Base-by-base conservation (phyloP, 2,797 vertebrate genomes). In the Urophycis tenuis region DNA sequence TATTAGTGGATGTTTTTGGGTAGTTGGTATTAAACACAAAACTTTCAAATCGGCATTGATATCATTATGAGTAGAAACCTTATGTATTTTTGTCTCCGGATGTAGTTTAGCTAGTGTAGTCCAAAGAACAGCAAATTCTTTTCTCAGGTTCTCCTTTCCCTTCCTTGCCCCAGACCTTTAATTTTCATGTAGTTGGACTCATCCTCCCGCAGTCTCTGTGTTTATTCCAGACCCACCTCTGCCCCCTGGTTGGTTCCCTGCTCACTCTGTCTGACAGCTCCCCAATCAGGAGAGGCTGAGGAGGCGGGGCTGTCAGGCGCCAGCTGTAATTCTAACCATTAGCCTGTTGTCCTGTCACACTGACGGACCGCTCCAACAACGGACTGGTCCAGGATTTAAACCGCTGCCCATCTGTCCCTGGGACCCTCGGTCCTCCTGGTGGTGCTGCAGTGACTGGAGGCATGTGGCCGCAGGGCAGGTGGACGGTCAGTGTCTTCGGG, bases 321-420 rank as follows among this genome's bases (percentile, higher is more conserved):
- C 85, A 82, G 87, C 81, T 85, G 82, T 93, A 93, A 92, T 93
- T 91, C 90, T 88, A 89, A 87, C 88, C 86, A 92, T 92, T 93
- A 92, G 84, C 60, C 86, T 85, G 85, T 85, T 74, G 77, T 83
- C 45, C 71, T 85, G 83, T 84, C 84, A 76, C 60, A 81, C 84
- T 87, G 84, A 85, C 87, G 81, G 81, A 70, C 84, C 81, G 45
- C 22, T 77, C 78, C 89, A 87, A 86, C 84, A 81, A 83, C 80
- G 76, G 85, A 84, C 83, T 87, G 85, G 75, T 79, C 82, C 75
- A 78, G 82, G 79, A 80, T 30, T 86, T 53, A 53, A 90, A 89
- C 89, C 81, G 85, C 72, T n/a, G n/a, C n/a, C n/a, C n/a, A n/a
- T n/a, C n/a, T n/a, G n/a, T n/a, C n/a, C n/a, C n/a, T n/a, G n/a